Evolutionary conservation across 1,140 invertebrate genomes (phyloP), one percentile per base, ranked within the genome.

Genomic region (Zaprionus ghesquierei): DNA sequence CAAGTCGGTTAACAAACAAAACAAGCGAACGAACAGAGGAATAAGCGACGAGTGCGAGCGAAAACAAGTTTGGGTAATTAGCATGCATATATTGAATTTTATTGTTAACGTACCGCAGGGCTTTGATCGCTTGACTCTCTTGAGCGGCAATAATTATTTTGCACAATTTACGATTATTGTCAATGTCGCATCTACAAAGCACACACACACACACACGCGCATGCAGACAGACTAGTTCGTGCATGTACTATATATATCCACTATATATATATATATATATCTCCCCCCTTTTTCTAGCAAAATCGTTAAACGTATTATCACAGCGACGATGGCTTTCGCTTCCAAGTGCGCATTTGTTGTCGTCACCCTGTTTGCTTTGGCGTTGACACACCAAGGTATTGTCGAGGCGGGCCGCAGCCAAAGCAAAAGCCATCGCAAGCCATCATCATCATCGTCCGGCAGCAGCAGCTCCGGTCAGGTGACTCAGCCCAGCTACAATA

Each of bases 401-500:
- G 84, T 89, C 66, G 84, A 89, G 51, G 80, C 80, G 0, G 73
- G 84, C 23, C 84, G 84, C 80, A 79, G 74, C 66, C 84, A 78
- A 23, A 74, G 79, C 56, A 87, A 41, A 55, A 79, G 41, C 50
- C 85, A 89, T 27, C 84, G 84, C 23, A 89, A 89, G 35, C 66
- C 77, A 35, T 70, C 81, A n/a, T 79, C 84, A 15, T 38, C 81
- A n/a, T 79, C 84, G 6, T 38, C 35, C 13, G 35, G 35, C 27
- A 51, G 90, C 92, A 94, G 81, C 31, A 74, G 51, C 38, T 79
- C 77, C 13, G 75, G 85, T 22, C 86, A 89, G 56, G 90, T 89
- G 51, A 91, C 90, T 35, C 89, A 78, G 62, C 81, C 90, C 10
- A 79, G 79, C 41, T 82, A 90, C 46, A 75, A 53, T 2, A 76